Evolutionary conservation across 2,888 invertebrate species (phyloP), one percentile per base, ranked within the genome.

Genomic region (Tuberolachnus salignus): DNA sequence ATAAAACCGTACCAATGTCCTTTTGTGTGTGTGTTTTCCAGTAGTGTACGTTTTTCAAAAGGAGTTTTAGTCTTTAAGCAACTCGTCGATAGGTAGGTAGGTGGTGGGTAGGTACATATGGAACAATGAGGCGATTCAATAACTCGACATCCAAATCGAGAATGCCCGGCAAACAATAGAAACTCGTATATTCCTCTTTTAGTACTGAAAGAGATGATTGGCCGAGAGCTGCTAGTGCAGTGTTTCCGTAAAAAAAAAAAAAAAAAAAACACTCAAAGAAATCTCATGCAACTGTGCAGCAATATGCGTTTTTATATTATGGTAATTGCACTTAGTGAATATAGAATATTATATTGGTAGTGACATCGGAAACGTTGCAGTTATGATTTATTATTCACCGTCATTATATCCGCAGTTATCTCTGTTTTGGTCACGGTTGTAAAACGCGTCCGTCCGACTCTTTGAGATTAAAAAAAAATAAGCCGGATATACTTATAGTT

Each of bases 131-230:
- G 42, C 53, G 55, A 74, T 63, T 44, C 55, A 61, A 46, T 66
- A 73, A 19, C 34, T 21, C 73, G 44, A 55, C n/a, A 64, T 64
- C 74, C 64, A 64, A 74, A 74, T 74, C 23, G 55, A 64, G 74
- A 55, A 44, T 6, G 16, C 34, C 34, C 13, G 14, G 11, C 63
- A 55, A 74, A 74, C 74, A 74, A 74, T 74, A 64, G 64, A 44
- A 23, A 64, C 23, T 74, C 23, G 74, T 59, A 59, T 42, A 74
- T 66, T 64, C 44, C 44, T 74, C 23, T 74, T 72, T 34, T 34
- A 49, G 34, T 34, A 34, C 53, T 42, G 21, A 51, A 63, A 73
- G 3, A 73, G 3, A 73, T 44, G 63, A 73, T 73, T 63, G 73
- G 74, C 23, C 11, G 55, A 55, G 53, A 55, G 23, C 53, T 44